Base-by-base conservation (phyloP, 2,797 vertebrate species). In the Lagodon rhomboides region DNA sequence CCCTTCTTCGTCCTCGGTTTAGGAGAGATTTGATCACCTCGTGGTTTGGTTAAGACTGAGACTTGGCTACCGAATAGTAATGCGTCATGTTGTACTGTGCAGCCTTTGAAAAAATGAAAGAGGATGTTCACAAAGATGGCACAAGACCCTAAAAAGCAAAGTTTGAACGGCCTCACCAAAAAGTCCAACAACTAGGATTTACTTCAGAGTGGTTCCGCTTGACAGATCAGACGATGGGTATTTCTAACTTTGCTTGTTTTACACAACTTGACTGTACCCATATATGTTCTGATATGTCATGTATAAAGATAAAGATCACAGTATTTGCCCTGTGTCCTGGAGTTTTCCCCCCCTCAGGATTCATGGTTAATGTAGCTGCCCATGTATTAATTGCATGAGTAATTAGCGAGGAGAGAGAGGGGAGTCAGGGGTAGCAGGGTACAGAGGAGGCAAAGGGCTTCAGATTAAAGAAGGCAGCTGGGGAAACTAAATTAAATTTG, bases 1-100 rank as follows among this genome's bases (percentile, higher is more conserved):
- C 63, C 64, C 84, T 86, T 91, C 73, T 74, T 67, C 83, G 38
- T 80, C 73, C 79, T 89, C 43, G 49, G 62, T 87, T 90, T 86
- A 70, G 77, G 51, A 74, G 63, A 68, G 72, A 86, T 84, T 80
- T 85, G 80, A 90, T 89, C 75, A 79, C 43, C 66, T 61, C 49
- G 67, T 73, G 73, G 74, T 79, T 66, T 71, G 62, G 68, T 54
- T 77, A 25, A 70, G 61, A 73, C 56, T 38, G 49, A 62, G 72
- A 68, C 8, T 30, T 59, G 49, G 82, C 50, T 47, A 49, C 20
- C 30, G 71, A 83, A 86, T 84, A 71, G 59, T 63, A 83, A 80
- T 82, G 63, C 64, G 34, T 25, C 25, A 11, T 43, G 34, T 38
- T 75, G 70, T n/a, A 47, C 61, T 51, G 20, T n/a, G 22, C 13